Percentiles rank a stretch among this genome's conserved stretches.
These are phyloP conservation scores for Prorops nasuta DNA, from an alignment of 1,140 invertebrate species.

Conservation along the genomic window DNA sequence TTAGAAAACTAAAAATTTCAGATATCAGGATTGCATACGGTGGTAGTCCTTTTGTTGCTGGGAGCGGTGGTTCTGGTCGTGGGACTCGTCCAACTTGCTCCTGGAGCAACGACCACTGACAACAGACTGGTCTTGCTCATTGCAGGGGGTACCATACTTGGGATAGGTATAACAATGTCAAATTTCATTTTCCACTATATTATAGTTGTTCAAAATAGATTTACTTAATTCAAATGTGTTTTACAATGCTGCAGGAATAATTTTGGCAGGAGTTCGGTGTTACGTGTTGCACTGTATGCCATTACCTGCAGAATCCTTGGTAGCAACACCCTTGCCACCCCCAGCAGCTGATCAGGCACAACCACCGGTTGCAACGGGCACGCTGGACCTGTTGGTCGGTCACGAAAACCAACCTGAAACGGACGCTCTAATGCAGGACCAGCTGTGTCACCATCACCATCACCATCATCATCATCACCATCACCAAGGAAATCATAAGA, in stretches of 20 bases:
- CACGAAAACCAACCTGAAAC: slow-evolving; percentile 47
- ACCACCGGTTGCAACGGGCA: slow-evolving; percentile 31
- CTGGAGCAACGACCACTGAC: slow-evolving; percentile 74
- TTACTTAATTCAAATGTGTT: background rate
- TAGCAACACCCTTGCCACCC: slow-evolving; percentile 41
- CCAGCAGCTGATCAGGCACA: slow-evolving; percentile 24
- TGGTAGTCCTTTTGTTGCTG: slow-evolving; percentile 72
- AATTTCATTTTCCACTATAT: background rate
- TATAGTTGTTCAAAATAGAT: background rate
- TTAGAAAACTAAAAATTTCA: too few species aligned
- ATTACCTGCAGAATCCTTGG: slow-evolving; percentile 41
- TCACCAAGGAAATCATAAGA: slow-evolving; percentile 46
- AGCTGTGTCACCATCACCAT: slow-evolving; percentile 23
- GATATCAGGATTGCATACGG: slow-evolving; percentile 72
- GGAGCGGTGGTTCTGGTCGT: slow-evolving; percentile 77
- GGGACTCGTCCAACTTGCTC: slow-evolving; percentile 77
- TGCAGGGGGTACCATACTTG: slow-evolving; percentile 60
- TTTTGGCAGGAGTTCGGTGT: slow-evolving; percentile 45
- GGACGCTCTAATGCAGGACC: slow-evolving; percentile 39
- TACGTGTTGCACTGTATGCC: slow-evolving; percentile 48
- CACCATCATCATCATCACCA: slow-evolving; percentile 41
- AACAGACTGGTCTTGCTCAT: slow-evolving; percentile 71
- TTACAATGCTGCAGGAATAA: slow-evolving; percentile 32
- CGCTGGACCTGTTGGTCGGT: slow-evolving; percentile 42
- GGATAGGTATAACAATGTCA: slow-evolving; percentile 36